Evolutionary conservation across 2,113 vertebrate species (phyloP), one percentile per base, ranked within the genome.

Genomic region (Tricholaema leucomelas): DNA sequence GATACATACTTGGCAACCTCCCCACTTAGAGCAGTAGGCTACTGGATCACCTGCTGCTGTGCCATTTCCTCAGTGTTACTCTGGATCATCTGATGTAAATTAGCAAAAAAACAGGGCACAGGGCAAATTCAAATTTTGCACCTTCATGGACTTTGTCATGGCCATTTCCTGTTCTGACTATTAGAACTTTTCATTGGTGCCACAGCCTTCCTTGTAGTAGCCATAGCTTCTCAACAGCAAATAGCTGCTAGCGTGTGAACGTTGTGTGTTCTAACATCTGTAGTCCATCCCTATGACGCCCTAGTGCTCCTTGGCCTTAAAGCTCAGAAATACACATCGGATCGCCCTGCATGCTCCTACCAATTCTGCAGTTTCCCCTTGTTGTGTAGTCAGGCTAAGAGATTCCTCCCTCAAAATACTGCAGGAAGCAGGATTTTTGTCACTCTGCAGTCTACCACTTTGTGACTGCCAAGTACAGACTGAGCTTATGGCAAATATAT

Each of bases 291-390:
- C 10, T 60, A 3, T 28, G n/a, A 36, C 6, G 7, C 24, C 14
- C 6, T 46, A 20, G 52, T 40, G 9, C 12, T 72, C 48, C 12
- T 60, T 77, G 24, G 20, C 36, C 25, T 55, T 40, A 66, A 44
- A 46, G 14, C 30, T 12, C 65, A 40, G 42, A 65, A 46, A 25
- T 44, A 40, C 3, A 48, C 27, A 14, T 70, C 56, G 0, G 1
- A 10, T 40, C 0, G 1, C 21, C 33, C 17, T 23, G 4, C 36
- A 11, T 8, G 27, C 36, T 30, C 16, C 2, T 74, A 9, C 2
- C 40, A 14, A 21, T 17, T 55, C 21, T 31, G 33, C 52, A 50
- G 20, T 28, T 82, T 46, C 21, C 20, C 28, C 10, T 50, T 52
- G 31, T 15, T 5, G 3, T 38, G 24, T 25, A 36, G 64, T 11